These are phyloP conservation scores for Hydropsyche tenuis DNA, from an alignment of 1,140 invertebrate species.

Conservation along the genomic window DNA sequence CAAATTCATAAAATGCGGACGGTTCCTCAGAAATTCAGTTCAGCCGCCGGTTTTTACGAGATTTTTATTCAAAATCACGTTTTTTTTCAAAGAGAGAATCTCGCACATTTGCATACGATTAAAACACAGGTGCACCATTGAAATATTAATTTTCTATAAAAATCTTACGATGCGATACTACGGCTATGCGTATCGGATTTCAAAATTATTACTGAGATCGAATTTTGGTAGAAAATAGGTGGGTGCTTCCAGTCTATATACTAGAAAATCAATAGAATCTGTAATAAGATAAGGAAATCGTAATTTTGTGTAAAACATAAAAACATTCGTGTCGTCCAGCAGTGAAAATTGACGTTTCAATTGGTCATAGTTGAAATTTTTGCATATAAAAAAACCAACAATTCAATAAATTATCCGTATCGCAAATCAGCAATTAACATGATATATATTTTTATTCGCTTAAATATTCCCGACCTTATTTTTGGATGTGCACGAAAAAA, in stretches of 20 bases:
- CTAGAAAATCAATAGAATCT: no score
- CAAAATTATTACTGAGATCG: conserved; percentile 35
- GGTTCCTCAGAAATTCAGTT: conserved; percentile 24
- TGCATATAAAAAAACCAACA: background rate
- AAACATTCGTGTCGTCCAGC: background rate
- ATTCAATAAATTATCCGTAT: conserved; percentile 13
- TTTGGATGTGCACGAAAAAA: background rate
- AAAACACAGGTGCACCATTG: conserved; percentile 36
- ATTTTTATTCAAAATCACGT: conserved; percentile 30
- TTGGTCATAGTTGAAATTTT: conserved; percentile 12
- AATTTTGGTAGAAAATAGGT: conserved; percentile 8
- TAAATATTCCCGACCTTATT: conserved; percentile 7
- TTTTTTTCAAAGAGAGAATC: conserved; percentile 24
- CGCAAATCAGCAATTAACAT: conserved; percentile 24
- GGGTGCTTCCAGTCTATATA: background rate
- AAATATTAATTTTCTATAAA: conserved; percentile 41
- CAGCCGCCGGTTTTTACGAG: conserved; percentile 27
- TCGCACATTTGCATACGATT: conserved; percentile 37
- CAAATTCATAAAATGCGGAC: background rate
- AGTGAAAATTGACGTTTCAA: background rate
- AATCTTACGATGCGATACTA: conserved; percentile 9
- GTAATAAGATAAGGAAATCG: no score
- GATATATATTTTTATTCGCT: conserved; percentile 21
- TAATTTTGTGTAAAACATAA: no score
- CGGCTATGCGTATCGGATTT: conserved; percentile 21